Evolutionary conservation across 2,113 vertebrate genomes (phyloP), one percentile per base, ranked within the genome.

Genomic region (Hemicordylus capensis): DNA sequence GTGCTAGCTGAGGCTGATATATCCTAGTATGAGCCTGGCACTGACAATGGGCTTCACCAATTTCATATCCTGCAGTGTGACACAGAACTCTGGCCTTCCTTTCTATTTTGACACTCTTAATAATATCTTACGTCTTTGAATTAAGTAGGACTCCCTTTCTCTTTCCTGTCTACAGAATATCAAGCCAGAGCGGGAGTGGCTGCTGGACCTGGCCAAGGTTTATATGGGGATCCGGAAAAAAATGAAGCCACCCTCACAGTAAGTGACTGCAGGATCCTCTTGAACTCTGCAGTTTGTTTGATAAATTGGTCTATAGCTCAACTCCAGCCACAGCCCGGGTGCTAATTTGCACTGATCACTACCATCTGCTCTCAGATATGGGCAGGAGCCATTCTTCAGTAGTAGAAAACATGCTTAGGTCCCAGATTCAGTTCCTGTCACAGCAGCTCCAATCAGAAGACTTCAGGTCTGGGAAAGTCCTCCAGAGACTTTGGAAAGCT

Each of bases 221-320:
- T 99, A 99, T 93, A 97, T 99, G 87, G 99, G 99, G 67, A 98
- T 99, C 86, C 97, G 95, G 67, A 98, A 96, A 94, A 99, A 99
- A 88, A 95, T 99, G 86, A 99, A 99, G 87, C 97, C 98, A 56
- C 98, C 99, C 1, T 97, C 96, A 26, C 97, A 94, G 98, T 99
- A 93, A 97, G 93, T 92, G 90, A 88, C 64, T 58, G 14, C n/a
- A 56, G 66, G 24, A 39, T 31, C 46, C n/a, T 15, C 22, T 20
- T 28, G 15, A 44, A 19, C 24, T 61, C 10, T 20, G 15, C 3
- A 11, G 48, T 31, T 24, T 11, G 48, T 10, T 26, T 24, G 34
- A 28, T 7, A 42, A n/a, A 59, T 15, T 56, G 34, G 9, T 39
- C 19, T 42, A 4, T 59, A 44, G 10, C 39, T 26, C 5, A 46